phyloP scores from a whole-genome alignment of 2,113 vertebrate genomes.

The Pimephales promelas region DNA sequence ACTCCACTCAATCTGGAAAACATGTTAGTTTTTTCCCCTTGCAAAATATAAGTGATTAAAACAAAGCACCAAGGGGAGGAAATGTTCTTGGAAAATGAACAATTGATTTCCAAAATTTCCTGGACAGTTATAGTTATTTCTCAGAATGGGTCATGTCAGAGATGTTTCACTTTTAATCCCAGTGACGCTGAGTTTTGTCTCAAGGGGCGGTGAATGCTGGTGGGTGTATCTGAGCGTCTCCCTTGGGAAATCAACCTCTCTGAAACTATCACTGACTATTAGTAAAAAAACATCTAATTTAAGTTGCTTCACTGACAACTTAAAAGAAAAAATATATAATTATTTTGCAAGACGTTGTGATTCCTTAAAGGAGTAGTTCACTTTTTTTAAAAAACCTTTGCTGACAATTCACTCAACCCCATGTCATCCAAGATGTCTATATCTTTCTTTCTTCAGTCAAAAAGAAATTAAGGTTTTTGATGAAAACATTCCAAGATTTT shows the following conservation, averaged over 20 bases:
- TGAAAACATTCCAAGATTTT: too few species aligned
- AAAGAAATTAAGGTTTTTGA: too few species aligned
- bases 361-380: too few species aligned
- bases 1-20: slow-evolving; percentile 36
- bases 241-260: slow-evolving; percentile 49
- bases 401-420: too few species aligned
- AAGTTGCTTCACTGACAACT: slow-evolving; percentile 33
- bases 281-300: slow-evolving; percentile 28
- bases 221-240: slow-evolving; percentile 32
- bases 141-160: slow-evolving; percentile 24
- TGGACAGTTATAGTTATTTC: slow-evolving; percentile 20
- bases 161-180: slow-evolving; percentile 33
- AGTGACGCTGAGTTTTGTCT: neutral
- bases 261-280: slow-evolving; percentile 16
- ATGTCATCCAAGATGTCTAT: too few species aligned
- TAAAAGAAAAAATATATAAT: neutral
- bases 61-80: slow-evolving; percentile 25
- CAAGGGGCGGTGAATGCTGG: slow-evolving; percentile 2
- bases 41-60: slow-evolving; percentile 35
- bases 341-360: neutral
- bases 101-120: slow-evolving; percentile 29
- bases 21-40: neutral
- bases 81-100: slow-evolving; percentile 36
- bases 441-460: too few species aligned
- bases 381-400: too few species aligned